Evolutionary conservation across 2,888 invertebrate species (phyloP).

Genomic region (Drosophila maculinotata): DNA sequence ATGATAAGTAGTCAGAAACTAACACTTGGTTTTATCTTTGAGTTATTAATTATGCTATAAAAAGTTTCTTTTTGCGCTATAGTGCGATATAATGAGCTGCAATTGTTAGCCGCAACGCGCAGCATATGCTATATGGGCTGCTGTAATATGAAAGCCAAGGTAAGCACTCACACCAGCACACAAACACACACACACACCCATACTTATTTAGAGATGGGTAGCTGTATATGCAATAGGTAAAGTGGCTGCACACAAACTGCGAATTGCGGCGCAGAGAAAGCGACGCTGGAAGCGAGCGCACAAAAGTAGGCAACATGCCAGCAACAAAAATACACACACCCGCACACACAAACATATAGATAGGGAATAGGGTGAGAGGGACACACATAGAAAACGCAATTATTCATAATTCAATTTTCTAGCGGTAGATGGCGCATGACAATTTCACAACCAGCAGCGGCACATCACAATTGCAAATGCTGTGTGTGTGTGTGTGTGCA

Average conservation of each 20-base stretch:
- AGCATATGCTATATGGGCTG: constrained; percentile 50
- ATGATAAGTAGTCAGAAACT: no score
- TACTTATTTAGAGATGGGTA: background rate
- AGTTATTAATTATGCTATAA: background rate
- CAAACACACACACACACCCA: constrained; percentile 7
- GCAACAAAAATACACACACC: constrained; percentile 3
- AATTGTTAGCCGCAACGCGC: constrained; percentile 60
- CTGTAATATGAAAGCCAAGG: constrained; percentile 52
- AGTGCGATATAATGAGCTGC: constrained; percentile 49
- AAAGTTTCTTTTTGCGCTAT: background rate
- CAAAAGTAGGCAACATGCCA: constrained; percentile 59
- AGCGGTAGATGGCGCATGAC: constrained; percentile 70
- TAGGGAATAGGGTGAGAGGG: no score
- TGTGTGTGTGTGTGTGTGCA: constrained; percentile 10
- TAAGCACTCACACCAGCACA: no score
- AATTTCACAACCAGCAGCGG: constrained; percentile 62
- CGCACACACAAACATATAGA: background rate
- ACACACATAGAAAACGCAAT: constrained; percentile 68
- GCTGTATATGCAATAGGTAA: constrained; percentile 27
- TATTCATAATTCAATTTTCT: constrained; percentile 77
- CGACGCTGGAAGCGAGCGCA: constrained; percentile 29
- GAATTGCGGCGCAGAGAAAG: constrained; percentile 1
- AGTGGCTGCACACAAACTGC: constrained; percentile 30
- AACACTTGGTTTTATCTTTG: no score
- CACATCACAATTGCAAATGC: constrained; percentile 47